A percentile compares a stretch with the other conserved stretches of the same genome.
Evolutionary conservation across 23 tunicate genomes (phyloP).

Genomic region (Ascidia mentula): DNA sequence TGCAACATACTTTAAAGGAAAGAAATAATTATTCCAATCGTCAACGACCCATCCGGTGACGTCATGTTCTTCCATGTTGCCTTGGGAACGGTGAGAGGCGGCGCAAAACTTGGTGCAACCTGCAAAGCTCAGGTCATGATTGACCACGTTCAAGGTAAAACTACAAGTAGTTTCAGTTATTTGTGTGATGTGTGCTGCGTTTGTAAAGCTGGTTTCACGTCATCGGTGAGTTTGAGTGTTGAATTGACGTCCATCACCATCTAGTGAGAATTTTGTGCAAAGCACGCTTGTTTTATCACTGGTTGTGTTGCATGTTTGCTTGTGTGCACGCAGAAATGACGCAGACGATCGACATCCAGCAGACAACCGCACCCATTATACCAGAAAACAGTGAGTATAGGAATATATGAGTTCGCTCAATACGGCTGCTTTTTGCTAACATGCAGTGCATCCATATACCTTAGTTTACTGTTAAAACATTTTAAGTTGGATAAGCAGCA

Average conservation of each 20-base stretch:
- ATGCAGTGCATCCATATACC: too few species aligned
- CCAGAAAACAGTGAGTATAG: neutral
- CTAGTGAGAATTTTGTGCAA: slow-evolving; percentile 6
- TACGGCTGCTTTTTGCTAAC: too few species aligned
- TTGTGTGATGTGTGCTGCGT: neutral
- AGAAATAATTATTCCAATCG: slow-evolving; percentile 72
- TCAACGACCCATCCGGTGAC: slow-evolving; percentile 91
- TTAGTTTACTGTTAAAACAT: too few species aligned
- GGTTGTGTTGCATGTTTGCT: neutral
- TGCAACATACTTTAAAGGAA: slow-evolving; percentile 54
- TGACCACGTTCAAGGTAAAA: slow-evolving; percentile 72
- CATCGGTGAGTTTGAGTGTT: neutral
- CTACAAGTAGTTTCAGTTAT: neutral
- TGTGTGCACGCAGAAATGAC: slow-evolving; percentile 25
- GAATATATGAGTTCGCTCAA: too few species aligned
- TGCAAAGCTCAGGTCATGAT: slow-evolving; percentile 47
- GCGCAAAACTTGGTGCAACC: slow-evolving; percentile 66
- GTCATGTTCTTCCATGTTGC: slow-evolving; percentile 65
- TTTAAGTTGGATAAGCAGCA: too few species aligned
- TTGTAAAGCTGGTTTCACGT: slow-evolving; percentile 1
- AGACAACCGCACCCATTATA: neutral
- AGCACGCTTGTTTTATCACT: too few species aligned
- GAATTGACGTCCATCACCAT: neutral
- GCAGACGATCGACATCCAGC: slow-evolving; percentile 13
- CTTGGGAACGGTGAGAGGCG: slow-evolving; percentile 56